A percentile compares a stretch with the other conserved stretches of the same genome.
These are phyloP conservation scores for Drosophila chauvacae DNA, from an alignment of 1,140 invertebrate species.

Conservation along the genomic window DNA sequence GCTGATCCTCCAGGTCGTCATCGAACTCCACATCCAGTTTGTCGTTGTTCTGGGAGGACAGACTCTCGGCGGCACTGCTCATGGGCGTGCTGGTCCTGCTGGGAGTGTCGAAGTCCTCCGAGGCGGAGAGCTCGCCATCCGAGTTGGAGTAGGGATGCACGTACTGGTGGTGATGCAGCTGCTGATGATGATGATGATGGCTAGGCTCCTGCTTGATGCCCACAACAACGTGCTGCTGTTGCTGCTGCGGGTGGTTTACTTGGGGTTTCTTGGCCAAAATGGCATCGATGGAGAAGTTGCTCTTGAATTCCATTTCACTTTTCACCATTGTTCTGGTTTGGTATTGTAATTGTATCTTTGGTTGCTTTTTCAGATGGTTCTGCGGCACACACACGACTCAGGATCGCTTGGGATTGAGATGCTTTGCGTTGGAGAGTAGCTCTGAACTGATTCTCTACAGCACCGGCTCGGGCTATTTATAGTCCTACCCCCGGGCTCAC, in stretches of 20 bases:
- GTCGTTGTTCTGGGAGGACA: slow-evolving; percentile 68
- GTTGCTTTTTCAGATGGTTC: slow-evolving; percentile 20
- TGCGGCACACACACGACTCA: slow-evolving; percentile 53
- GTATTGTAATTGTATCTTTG: slow-evolving; percentile 3
- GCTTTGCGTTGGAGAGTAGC: slow-evolving; percentile 49
- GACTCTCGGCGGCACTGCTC: slow-evolving; percentile 75
- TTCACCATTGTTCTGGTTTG: slow-evolving; percentile 64
- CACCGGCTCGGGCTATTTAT: slow-evolving; percentile 64
- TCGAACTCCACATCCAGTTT: slow-evolving; percentile 76
- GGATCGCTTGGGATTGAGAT: slow-evolving; percentile 37
- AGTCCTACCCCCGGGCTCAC: slow-evolving; percentile 42
- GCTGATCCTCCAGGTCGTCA: slow-evolving; percentile 66
- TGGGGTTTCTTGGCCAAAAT: slow-evolving; percentile 86
- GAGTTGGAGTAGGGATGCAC: slow-evolving; percentile 80
- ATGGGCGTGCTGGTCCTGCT: slow-evolving; percentile 80
- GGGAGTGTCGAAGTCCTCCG: slow-evolving; percentile 77
- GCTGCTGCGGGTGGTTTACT: slow-evolving; percentile 9
- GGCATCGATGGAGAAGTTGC: slow-evolving; percentile 90
- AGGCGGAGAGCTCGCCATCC: slow-evolving; percentile 72
- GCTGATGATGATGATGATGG: slow-evolving; percentile 38
- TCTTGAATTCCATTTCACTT: slow-evolving; percentile 85
- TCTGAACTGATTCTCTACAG: slow-evolving; percentile 70
- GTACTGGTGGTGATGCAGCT: slow-evolving; percentile 36
- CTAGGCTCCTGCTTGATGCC: slow-evolving; percentile 59
- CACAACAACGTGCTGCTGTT: slow-evolving; percentile 20